Conservation (phyloP, 2,888 invertebrate species). For the Eupeodes latifasciatus region DNA sequence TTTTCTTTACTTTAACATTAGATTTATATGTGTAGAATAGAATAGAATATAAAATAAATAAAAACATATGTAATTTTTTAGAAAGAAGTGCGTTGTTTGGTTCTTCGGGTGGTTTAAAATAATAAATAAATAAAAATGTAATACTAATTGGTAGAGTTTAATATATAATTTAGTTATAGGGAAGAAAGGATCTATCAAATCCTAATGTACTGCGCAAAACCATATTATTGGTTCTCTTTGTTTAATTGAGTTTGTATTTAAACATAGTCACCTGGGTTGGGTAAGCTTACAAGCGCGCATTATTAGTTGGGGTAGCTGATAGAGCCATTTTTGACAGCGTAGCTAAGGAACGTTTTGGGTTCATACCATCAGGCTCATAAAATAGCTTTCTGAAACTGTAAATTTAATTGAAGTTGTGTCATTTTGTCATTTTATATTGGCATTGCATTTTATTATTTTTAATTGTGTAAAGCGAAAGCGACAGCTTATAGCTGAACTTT, state of each 20-base stretch:
- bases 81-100: constrained; percentile 57
- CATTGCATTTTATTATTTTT: background rate
- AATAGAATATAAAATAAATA: constrained; percentile 40
- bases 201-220: constrained; percentile 41
- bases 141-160: constrained; percentile 27
- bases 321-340: constrained; percentile 91
- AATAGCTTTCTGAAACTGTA: constrained; percentile 95
- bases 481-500: too few species aligned
- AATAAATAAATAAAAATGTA: constrained; percentile 17
- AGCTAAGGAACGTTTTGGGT: constrained; percentile 91
- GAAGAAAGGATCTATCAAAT: constrained; percentile 35
- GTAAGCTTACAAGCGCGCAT: constrained; percentile 55
- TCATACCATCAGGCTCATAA: constrained; percentile 86
- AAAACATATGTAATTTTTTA: constrained; percentile 27
- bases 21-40: constrained; percentile 38
- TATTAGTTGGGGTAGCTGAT: constrained; percentile 81
- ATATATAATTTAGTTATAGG: constrained; percentile 9
- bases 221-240: constrained; percentile 39
- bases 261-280: constrained; percentile 14
- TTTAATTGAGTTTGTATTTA: constrained; percentile 50
- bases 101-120: constrained; percentile 43
- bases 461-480: background rate
- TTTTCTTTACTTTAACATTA: constrained; percentile 32
- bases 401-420: constrained; percentile 72
- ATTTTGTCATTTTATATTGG: background rate